Conservation (phyloP, 2,797 vertebrate species). For the Myioborus melanocephalus region DNA sequence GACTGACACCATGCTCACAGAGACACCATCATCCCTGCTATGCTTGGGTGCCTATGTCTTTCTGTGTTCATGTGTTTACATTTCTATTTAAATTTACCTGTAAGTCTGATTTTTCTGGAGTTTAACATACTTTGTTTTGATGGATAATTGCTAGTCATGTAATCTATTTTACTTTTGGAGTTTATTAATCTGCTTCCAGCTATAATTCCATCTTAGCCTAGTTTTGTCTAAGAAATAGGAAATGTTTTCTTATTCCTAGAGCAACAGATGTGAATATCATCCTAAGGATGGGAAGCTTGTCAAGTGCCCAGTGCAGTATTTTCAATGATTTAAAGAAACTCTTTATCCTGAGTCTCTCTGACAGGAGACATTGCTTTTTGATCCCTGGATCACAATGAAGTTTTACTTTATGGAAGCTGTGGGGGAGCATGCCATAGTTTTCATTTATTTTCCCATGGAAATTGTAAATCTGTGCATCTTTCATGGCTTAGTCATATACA, state of each 20-base stretch:
- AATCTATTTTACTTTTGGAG: neutral
- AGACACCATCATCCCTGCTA: neutral
- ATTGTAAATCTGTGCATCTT: neutral
- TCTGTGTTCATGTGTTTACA: neutral
- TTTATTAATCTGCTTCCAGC: neutral
- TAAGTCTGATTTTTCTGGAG: neutral
- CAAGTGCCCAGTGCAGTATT: neutral
- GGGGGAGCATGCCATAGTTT: neutral
- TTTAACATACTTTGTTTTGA: neutral
- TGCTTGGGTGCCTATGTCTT: neutral
- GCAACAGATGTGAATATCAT: neutral
- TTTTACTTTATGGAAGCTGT: neutral
- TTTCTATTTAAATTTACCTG: neutral
- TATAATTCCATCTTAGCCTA: constrained; percentile 47
- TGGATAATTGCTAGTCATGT: neutral
- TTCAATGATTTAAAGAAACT: neutral
- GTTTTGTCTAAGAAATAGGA: constrained; percentile 8
- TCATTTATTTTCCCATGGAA: neutral
- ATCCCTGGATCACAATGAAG: neutral
- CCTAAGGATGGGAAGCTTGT: neutral
- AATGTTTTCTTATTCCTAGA: neutral
- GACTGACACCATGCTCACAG: neutral
- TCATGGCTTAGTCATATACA: neutral
- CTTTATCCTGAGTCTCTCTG: neutral
- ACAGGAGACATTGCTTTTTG: neutral